Base-by-base conservation (phyloP, 2,797 vertebrate species). In the Cyclopterus lumpus region DNA sequence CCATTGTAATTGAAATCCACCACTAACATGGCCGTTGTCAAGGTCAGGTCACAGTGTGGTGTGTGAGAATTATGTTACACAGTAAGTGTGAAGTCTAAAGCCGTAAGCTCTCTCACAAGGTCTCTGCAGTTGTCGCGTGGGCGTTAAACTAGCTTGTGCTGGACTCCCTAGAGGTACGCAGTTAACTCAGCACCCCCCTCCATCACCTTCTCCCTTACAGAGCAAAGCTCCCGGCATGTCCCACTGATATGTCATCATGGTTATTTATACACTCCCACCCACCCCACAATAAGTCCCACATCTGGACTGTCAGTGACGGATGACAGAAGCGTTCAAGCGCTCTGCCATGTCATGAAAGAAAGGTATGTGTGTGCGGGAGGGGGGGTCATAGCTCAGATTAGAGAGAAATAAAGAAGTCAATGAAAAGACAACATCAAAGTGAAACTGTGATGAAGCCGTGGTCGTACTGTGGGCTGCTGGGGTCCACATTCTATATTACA, bases 81-180 rank as follows among this genome's bases (percentile, higher is more conserved):
- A 81, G 82, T 86, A 90, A 90, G 90, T 90, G 89, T 90, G 81
- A 91, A 92, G 88, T 84, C 77, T 70, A 70, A 87, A 88, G 68
- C 65, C 65, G 22, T 87, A 86, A 91, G 87, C 81, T 84, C 80
- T 71, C 79, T 90, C 88, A 89, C 88, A 80, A 86, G 89, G 84
- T 77, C 83, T 76, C 84, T 67, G 74, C 91, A 92, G 92, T 92
- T 92, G 93, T 92, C 71, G 55, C 46, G 66, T 71, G 73, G 85
- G 86, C 48, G 71, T 89, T 90, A 86, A 90, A 88, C 69, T 79
- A 75, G 81, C 81, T 85, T 77, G 69, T 61, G 62, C 67, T 64
- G 63, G 66, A 80, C 73, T 83, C 75, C 83, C 81, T 67, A 12
- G 85, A 75, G 80, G 75, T 57, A 28, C 81, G 46, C 79, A 57